Conservation (phyloP, 2,888 invertebrate genomes). For the Troglohyphantes excavatus region DNA sequence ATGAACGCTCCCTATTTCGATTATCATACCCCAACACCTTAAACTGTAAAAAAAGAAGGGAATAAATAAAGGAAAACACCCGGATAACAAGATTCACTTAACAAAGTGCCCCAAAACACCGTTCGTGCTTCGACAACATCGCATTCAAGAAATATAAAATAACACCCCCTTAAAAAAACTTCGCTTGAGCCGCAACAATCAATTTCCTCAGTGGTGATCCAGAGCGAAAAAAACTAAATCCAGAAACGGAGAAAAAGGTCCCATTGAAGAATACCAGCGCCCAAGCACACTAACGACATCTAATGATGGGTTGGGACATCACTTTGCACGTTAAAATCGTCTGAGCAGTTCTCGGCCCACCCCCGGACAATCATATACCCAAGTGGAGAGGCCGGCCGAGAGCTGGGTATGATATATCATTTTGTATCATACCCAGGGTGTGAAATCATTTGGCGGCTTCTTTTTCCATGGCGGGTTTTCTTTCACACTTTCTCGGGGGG, state of each 20-base stretch:
- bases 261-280: constrained; percentile 24
- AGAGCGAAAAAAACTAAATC: neutral
- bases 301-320: constrained; percentile 72
- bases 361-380: constrained; percentile 66
- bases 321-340: constrained; percentile 53
- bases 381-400: constrained; percentile 67
- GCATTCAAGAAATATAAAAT: neutral
- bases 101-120: constrained; percentile 58
- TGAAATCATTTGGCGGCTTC: constrained; percentile 46
- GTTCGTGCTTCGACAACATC: constrained; percentile 29
- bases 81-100: constrained; percentile 35
- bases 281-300: constrained; percentile 68
- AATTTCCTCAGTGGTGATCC: constrained; percentile 11
- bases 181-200: constrained; percentile 57
- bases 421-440: constrained; percentile 47
- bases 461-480: constrained; percentile 46
- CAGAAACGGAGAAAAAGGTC: constrained; percentile 26
- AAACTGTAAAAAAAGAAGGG: neutral
- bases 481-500: constrained; percentile 22
- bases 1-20: neutral
- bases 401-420: constrained; percentile 51
- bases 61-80: neutral
- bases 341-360: constrained; percentile 23
- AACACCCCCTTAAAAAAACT: neutral
- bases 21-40: neutral